phyloP scores from a whole-genome alignment of 2,113 vertebrate genomes.

The Crotalus horridus region DNA sequence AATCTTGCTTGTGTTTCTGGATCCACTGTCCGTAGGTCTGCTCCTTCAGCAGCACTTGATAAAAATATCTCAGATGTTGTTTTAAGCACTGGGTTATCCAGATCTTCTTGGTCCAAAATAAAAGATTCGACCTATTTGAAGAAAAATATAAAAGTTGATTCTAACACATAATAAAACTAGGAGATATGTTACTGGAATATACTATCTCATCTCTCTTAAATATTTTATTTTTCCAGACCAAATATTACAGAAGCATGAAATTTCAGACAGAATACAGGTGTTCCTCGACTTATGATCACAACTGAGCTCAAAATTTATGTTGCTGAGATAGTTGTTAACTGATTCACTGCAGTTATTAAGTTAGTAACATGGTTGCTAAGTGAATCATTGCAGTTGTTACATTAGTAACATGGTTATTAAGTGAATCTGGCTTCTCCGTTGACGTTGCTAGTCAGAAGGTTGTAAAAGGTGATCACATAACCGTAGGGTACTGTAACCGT shows the following conservation, averaged over 20 bases:
- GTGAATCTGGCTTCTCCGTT: neutral
- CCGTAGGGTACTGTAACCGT: neutral
- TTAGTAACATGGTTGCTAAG: neutral
- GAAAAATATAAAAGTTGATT: slow-evolving; percentile 21
- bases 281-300: neutral
- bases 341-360: neutral
- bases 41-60: slow-evolving; percentile 91
- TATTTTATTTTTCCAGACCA: neutral
- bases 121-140: slow-evolving; percentile 93
- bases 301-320: neutral
- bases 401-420: neutral
- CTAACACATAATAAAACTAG: neutral
- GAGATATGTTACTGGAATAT: neutral
- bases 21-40: slow-evolving; percentile 94
- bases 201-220: neutral
- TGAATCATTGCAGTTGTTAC: neutral
- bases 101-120: slow-evolving; percentile 98
- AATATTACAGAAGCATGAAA: neutral
- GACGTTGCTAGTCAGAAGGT: neutral
- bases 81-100: slow-evolving; percentile 98
- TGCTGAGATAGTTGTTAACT: neutral
- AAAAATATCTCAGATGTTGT: slow-evolving; percentile 96
- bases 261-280: neutral
- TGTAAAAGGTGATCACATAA: neutral
- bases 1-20: slow-evolving; percentile 97